Evolutionary conservation across 2,797 vertebrate species (phyloP).

Genomic region (Cynodonichthys magdalenae): DNA sequence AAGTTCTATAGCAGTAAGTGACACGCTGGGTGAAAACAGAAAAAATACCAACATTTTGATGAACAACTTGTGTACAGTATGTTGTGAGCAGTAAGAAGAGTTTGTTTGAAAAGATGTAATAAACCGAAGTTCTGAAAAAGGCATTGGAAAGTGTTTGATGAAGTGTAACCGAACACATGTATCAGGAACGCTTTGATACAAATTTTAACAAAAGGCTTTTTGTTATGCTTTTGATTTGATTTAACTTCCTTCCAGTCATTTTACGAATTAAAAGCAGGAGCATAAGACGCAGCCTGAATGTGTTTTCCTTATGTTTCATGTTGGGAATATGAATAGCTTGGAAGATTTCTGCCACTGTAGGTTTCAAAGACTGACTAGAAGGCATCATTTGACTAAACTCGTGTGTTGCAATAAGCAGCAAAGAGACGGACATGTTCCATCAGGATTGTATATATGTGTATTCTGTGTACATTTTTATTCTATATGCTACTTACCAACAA

Average conservation of each 20-base stretch:
- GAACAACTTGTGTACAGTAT: too few species aligned
- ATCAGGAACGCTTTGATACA: neutral
- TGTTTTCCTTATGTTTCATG: constrained; percentile 4
- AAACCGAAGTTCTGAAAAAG: too few species aligned
- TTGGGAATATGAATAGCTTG: constrained; percentile 14
- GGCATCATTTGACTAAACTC: constrained; percentile 5
- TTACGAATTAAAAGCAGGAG: constrained; percentile 17
- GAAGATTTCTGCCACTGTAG: neutral
- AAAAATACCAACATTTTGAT: too few species aligned
- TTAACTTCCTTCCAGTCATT: constrained; percentile 12
- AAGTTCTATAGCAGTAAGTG: too few species aligned
- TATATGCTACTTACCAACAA: too few species aligned
- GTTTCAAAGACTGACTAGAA: constrained; percentile 4
- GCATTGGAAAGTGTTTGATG: too few species aligned
- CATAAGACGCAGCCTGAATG: constrained; percentile 1
- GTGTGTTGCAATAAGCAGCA: constrained; percentile 24
- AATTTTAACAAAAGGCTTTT: constrained; percentile 4
- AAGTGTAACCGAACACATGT: too few species aligned
- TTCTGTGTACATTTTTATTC: too few species aligned
- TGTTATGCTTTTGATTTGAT: constrained; percentile 22
- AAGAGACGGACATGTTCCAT: neutral
- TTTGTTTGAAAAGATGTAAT: too few species aligned
- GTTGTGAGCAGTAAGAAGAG: too few species aligned
- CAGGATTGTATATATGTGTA: too few species aligned
- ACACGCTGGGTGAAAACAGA: too few species aligned